Conservation (phyloP, 2,113 vertebrate genomes). For the Ploceus nigricollis region DNA sequence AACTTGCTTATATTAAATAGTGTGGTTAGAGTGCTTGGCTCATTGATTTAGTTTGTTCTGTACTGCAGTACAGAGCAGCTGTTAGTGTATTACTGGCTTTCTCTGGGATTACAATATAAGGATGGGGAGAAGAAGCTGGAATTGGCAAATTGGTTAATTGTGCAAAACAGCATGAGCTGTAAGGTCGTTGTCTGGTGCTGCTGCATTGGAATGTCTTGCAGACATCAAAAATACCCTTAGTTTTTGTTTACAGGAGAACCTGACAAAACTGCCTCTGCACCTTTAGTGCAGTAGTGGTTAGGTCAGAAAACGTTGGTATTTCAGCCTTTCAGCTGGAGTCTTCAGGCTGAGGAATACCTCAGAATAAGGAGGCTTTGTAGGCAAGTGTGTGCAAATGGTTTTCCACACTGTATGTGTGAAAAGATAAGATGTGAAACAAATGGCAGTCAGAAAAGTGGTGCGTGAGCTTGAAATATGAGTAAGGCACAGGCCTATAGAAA, state of each 20-base stretch:
- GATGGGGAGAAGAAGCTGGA: neutral
- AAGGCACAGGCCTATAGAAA: neutral
- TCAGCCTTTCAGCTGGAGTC: neutral
- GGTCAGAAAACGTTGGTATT: neutral
- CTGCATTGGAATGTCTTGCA: neutral
- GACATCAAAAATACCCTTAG: neutral
- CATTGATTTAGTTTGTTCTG: neutral
- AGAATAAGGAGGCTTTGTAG: neutral
- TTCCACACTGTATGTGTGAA: rapidly evolving
- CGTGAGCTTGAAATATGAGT: neutral
- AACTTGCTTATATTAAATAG: neutral
- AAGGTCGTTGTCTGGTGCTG: neutral
- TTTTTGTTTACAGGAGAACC: neutral
- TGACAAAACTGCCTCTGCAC: neutral
- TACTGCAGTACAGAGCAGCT: neutral
- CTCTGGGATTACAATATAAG: neutral
- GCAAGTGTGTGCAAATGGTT: neutral
- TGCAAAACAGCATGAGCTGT: neutral
- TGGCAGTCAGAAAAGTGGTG: neutral
- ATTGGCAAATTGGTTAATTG: neutral
- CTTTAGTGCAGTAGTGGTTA: neutral
- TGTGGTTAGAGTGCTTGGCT: neutral
- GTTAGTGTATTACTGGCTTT: conserved; percentile 1
- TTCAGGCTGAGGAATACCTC: neutral
- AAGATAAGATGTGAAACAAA: neutral